These are phyloP conservation scores for Prochilodus magdalenae DNA, from an alignment of 2,113 vertebrate species.

Conservation along the genomic window DNA sequence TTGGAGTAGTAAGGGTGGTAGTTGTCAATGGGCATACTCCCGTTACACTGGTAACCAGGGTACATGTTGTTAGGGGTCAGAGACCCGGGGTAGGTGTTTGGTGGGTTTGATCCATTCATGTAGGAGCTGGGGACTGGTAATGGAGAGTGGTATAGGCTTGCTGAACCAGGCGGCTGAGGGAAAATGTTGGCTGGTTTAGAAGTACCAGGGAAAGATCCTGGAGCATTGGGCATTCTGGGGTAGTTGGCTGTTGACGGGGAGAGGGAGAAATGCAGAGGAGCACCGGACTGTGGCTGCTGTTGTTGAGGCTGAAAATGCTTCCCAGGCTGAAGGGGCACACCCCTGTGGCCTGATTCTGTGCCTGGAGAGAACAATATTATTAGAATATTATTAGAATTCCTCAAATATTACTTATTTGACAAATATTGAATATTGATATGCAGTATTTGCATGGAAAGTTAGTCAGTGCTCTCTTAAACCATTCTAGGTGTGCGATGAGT, in stretches of 20 bases:
- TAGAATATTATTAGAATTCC: no score
- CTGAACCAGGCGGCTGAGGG: slow-evolving; percentile 76
- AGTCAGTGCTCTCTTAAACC: no score
- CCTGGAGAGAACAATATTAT: background rate
- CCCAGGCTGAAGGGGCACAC: slow-evolving; percentile 61
- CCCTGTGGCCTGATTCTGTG: slow-evolving; percentile 61
- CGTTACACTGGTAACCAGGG: slow-evolving; percentile 88
- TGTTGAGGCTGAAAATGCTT: slow-evolving; percentile 69
- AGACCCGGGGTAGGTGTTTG: slow-evolving; percentile 78
- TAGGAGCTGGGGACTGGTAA: slow-evolving; percentile 82
- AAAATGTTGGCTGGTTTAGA: slow-evolving; percentile 78
- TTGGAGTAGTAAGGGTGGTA: slow-evolving; percentile 84
- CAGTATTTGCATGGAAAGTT: no score
- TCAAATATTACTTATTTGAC: background rate
- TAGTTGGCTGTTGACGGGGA: slow-evolving; percentile 79
- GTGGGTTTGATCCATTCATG: slow-evolving; percentile 84
- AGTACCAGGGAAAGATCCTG: slow-evolving; percentile 80
- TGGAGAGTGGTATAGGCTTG: slow-evolving; percentile 80
- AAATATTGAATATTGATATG: no score
- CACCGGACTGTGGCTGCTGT: slow-evolving; percentile 71
- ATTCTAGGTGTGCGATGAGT: no score
- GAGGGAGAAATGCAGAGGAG: slow-evolving; percentile 74
- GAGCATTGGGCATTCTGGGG: slow-evolving; percentile 78
- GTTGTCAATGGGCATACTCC: slow-evolving; percentile 83
- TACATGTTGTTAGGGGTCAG: slow-evolving; percentile 81